Evolutionary conservation across 2,113 vertebrate genomes (phyloP), one percentile per base, ranked within the genome.

Genomic region (Vimba vimba): DNA sequence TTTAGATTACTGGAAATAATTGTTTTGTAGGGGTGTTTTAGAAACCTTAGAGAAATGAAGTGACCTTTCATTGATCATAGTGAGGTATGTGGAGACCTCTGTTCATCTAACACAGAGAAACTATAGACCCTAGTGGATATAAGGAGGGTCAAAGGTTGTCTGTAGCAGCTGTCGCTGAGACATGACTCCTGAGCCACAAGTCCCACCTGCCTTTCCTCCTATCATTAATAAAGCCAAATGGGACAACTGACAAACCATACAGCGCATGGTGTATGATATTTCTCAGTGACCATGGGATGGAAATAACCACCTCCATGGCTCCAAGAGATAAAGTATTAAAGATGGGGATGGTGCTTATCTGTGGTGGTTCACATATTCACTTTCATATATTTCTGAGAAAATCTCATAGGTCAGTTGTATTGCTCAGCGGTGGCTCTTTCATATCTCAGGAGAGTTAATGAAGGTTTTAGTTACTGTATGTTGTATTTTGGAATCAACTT

Each of bases 171-270:
- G 93, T 90, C 91, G 88, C 85, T 66, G 64, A 85, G 88, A 83
- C 69, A 86, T 85, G 82, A 64, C 71, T 57, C 89, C 83, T 74
- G 74, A 82, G 86, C 86, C 52, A 79, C 89, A 86, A 55, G 87
- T 91, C 81, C 93, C 93, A 94, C 93, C 93, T 94, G 95, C 92
- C 88, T 86, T 88, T 83, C 88, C 74, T 83, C 27, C 69, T 85
- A 87, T 90, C 85, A 86, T 89, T n/a, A 83, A 82, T 36, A 84
- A 83, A 82, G 79, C 59, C 68, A 59, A 36, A 89, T 55, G 64
- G 85, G 89, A 89, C 86, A 84, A 86, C 83, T 89, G 87, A 86
- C 69, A 57, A 76, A 71, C 60, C n/a, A 82, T 79, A 68, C 36
- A 77, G 36, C 12, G 52, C 50, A 4, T 69, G 36, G 68, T 66